Conservation (phyloP, 2,797 vertebrate species). For the Danio tinwini region DNA sequence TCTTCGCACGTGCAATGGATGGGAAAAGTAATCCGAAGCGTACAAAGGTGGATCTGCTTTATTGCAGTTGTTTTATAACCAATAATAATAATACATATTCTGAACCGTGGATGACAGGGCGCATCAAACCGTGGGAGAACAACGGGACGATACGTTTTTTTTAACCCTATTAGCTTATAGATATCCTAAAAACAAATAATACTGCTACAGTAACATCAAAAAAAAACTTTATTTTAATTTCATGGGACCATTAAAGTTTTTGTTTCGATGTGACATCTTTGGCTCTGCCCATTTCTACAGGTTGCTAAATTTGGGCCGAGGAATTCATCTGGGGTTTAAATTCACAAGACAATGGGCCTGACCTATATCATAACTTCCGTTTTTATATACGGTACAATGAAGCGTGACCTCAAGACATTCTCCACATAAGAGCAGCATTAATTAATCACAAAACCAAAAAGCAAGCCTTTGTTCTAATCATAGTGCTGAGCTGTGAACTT, state of each 20-base stretch:
- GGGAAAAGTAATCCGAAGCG: too few relatives aligned
- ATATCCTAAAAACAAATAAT: too few relatives aligned
- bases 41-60: too few relatives aligned
- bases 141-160: too few relatives aligned
- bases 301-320: not conserved
- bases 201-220: too few relatives aligned
- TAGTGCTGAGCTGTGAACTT: constrained; percentile 36
- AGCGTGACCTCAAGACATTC: constrained; percentile 14
- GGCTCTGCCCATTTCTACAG: not conserved
- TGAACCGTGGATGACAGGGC: too few relatives aligned
- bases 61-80: too few relatives aligned
- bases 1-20: too few relatives aligned
- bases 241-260: constrained; percentile 36
- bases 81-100: too few relatives aligned
- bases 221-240: not conserved
- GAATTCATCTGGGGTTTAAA: not conserved
- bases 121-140: too few relatives aligned
- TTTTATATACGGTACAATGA: not conserved
- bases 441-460: constrained; percentile 50
- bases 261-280: constrained; percentile 48
- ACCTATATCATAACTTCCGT: constrained; percentile 17
- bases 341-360: not conserved
- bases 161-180: too few relatives aligned
- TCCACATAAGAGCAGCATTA: constrained; percentile 2
- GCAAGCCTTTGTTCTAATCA: constrained; percentile 28